Evolutionary conservation across 2,888 invertebrate genomes (phyloP), one percentile per base, ranked within the genome.

Genomic region (Tachystola acroxantha): DNA sequence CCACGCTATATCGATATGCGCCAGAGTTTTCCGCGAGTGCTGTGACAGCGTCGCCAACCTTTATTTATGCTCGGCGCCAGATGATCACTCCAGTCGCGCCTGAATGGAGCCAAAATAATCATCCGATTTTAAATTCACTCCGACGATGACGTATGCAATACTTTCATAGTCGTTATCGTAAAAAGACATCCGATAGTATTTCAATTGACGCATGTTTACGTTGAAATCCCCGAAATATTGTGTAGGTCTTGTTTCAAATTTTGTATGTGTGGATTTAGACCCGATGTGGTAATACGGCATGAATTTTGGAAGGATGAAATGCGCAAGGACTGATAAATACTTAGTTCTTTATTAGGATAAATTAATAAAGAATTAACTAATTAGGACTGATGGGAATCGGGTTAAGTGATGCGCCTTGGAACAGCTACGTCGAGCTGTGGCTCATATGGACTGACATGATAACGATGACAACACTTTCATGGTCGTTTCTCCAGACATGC

Each of bases 1-100:
- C 19, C 16, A 19, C 19, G 19, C 4, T 14, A 16, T 29, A 30
- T 10, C 14, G 4, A 30, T 10, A 12, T 12, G 27, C 10, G 22
- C 29, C 7, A 10, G 5, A 16, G 11, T 26, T 39, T 27, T 31
- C 39, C 36, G 39, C 44, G 46, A 45, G 42, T n/a, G 53, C 55
- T 53, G 48, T 53, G 69, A 63, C 67, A 67, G 54, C 60, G 65
- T 42, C 64, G 65, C 64, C 67, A 61, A 54, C 51, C 46, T 70
- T 78, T 81, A 85, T 85, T 81, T 78, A 70, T 58, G 68, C 64
- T 73, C 64, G 85, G 85, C 85, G 85, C 85, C 85, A 69, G 69
- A 74, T 74, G 66, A 69, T 56, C 57, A 50, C 58, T 58, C 55
- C 42, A 48, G 54, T 51, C 65, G 64, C 63, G 60, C 44, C 51